Evolutionary conservation across 2,888 invertebrate species (phyloP).

Genomic region (Plemyria rubiginata): DNA sequence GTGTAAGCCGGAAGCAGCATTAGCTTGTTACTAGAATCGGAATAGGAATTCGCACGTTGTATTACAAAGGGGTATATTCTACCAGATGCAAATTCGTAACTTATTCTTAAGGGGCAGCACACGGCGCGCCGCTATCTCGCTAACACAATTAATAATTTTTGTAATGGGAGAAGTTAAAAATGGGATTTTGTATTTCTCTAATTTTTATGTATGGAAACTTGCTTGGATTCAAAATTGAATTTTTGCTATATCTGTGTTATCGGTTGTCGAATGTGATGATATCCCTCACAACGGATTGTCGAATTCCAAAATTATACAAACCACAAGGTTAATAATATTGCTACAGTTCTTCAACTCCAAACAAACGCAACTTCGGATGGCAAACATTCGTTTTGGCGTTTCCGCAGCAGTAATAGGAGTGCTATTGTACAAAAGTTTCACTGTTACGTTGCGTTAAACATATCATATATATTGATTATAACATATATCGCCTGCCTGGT

Average conservation of each 20-base stretch:
- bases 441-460: neutral
- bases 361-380: constrained; percentile 43
- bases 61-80: neutral
- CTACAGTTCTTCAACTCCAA: constrained; percentile 32
- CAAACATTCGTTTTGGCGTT: constrained; percentile 44
- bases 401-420: constrained; percentile 17
- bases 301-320: constrained; percentile 44
- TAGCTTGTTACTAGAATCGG: constrained; percentile 1
- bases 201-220: too few relatives aligned
- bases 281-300: too few relatives aligned
- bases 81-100: neutral
- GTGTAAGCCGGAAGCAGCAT: constrained; percentile 5
- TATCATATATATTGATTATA: too few relatives aligned
- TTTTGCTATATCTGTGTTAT: too few relatives aligned
- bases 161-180: too few relatives aligned
- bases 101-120: too few relatives aligned
- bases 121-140: too few relatives aligned
- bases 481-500: too few relatives aligned
- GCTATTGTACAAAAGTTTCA: neutral
- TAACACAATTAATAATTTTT: too few relatives aligned
- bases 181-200: too few relatives aligned
- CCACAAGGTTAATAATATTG: constrained; percentile 40
- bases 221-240: too few relatives aligned
- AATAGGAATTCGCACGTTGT: constrained; percentile 4
- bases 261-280: too few relatives aligned